Evolutionary conservation across 2,113 vertebrate species (phyloP).

Genomic region (Taurulus bubalis): DNA sequence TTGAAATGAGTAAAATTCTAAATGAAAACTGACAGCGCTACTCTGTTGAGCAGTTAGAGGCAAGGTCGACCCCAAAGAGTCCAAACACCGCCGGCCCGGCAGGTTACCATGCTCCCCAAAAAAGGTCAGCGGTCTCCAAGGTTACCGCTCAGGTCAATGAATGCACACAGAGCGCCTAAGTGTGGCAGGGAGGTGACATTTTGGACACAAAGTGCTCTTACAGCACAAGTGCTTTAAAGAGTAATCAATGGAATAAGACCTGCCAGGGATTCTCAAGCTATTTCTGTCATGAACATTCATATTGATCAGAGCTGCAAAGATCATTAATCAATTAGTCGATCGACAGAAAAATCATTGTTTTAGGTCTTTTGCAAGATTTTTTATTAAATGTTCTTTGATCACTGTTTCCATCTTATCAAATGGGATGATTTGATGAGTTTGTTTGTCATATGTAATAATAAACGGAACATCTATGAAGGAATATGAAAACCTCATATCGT

Average conservation of each 20-base stretch:
- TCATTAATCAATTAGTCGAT: neutral
- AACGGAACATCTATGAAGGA: neutral
- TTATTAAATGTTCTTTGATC: neutral
- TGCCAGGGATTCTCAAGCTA: neutral
- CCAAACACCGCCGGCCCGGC: constrained; percentile 23
- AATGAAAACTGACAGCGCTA: neutral
- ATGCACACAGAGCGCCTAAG: constrained; percentile 18
- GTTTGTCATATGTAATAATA: neutral
- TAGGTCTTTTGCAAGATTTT: too few relatives aligned
- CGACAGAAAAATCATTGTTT: neutral
- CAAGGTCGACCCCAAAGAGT: constrained; percentile 18
- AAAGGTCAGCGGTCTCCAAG: constrained; percentile 48
- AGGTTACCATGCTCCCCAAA: constrained; percentile 26
- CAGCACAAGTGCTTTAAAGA: constrained; percentile 29
- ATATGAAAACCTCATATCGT: neutral
- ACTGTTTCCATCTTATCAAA: neutral
- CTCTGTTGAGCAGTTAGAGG: constrained; percentile 24
- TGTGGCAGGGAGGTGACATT: constrained; percentile 20
- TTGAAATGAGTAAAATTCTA: constrained; percentile 25
- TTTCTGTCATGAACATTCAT: neutral
- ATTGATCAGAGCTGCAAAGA: neutral
- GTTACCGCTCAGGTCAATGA: constrained; percentile 56
- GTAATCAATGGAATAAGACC: neutral
- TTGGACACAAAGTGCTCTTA: constrained; percentile 7
- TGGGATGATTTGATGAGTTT: neutral